A percentile compares a stretch with the other conserved stretches of the same genome.
phyloP scores from a whole-genome alignment of 2,797 vertebrate genomes.

The Microcaecilia unicolor region DNA sequence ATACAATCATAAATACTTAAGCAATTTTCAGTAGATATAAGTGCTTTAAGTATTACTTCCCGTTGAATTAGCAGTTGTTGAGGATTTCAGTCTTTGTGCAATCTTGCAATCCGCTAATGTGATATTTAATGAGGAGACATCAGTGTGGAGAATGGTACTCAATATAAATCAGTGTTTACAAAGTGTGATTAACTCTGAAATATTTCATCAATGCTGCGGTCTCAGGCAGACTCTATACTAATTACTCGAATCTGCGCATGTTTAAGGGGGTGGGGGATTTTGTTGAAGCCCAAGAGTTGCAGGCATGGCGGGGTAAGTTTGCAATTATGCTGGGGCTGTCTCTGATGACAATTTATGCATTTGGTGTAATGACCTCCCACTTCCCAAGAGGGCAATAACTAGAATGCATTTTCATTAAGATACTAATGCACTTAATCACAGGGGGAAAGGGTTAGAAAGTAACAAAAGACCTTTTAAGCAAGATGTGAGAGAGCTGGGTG shows the following conservation, averaged over 20 bases:
- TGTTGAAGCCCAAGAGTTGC: constrained; percentile 44
- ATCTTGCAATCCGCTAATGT: constrained; percentile 79
- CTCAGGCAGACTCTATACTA: constrained; percentile 72
- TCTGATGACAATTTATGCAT: constrained; percentile 70
- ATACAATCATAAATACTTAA: constrained; percentile 28
- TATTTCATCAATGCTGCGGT: constrained; percentile 79
- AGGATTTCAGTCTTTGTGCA: constrained; percentile 71
- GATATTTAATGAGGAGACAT: constrained; percentile 96
- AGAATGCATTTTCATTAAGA: constrained; percentile 74
- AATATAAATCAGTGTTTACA: constrained; percentile 99
- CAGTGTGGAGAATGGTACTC: constrained; percentile 93
- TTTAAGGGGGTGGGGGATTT: constrained; percentile 61
- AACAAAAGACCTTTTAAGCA: constrained; percentile 48
- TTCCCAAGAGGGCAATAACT: constrained; percentile 67
- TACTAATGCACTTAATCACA: constrained; percentile 73
- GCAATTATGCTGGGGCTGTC: constrained; percentile 60
- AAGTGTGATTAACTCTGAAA: constrained; percentile 91
- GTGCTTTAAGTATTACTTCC: constrained; percentile 46
- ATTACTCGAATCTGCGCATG: constrained; percentile 58
- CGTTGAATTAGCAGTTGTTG: constrained; percentile 66
- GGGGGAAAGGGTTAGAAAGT: constrained; percentile 56
- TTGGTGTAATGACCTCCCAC: constrained; percentile 57
- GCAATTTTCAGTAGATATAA: constrained; percentile 39
- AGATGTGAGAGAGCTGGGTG: constrained; percentile 34
- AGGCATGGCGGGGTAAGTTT: constrained; percentile 58